Conservation (phyloP, 1,140 invertebrate species). For the Cydia fagiglandana region DNA sequence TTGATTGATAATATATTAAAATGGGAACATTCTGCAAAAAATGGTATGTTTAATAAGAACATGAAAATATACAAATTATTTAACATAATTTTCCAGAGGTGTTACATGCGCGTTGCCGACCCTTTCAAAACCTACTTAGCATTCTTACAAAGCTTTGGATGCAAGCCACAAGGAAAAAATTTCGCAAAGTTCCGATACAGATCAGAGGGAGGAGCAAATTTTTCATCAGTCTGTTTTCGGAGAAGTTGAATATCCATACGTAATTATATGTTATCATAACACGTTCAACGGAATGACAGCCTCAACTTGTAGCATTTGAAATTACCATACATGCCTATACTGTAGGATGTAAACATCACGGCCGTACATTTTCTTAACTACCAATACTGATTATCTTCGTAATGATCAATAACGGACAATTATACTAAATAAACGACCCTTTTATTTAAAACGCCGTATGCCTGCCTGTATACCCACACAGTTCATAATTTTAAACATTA, state of each 20-base stretch:
- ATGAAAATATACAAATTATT: too few relatives aligned
- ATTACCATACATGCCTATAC: background rate
- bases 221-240: conserved; percentile 14
- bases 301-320: background rate
- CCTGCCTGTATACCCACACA: too few relatives aligned
- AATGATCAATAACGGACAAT: too few relatives aligned
- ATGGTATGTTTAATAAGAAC: too few relatives aligned
- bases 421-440: background rate
- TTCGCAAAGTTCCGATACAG: background rate
- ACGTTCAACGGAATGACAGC: background rate
- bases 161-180: background rate
- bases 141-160: background rate
- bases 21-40: too few relatives aligned
- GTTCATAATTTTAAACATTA: too few relatives aligned
- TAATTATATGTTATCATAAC: conserved; percentile 2
- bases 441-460: background rate
- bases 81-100: too few relatives aligned
- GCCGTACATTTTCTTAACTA: background rate
- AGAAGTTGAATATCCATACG: conserved; percentile 18
- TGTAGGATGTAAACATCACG: background rate
- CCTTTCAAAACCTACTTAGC: too few relatives aligned
- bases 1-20: too few relatives aligned
- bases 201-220: background rate
- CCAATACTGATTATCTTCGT: background rate
- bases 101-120: too few relatives aligned